Conservation (phyloP, 2,888 invertebrate species). For the Taphrorychus bicolor region DNA sequence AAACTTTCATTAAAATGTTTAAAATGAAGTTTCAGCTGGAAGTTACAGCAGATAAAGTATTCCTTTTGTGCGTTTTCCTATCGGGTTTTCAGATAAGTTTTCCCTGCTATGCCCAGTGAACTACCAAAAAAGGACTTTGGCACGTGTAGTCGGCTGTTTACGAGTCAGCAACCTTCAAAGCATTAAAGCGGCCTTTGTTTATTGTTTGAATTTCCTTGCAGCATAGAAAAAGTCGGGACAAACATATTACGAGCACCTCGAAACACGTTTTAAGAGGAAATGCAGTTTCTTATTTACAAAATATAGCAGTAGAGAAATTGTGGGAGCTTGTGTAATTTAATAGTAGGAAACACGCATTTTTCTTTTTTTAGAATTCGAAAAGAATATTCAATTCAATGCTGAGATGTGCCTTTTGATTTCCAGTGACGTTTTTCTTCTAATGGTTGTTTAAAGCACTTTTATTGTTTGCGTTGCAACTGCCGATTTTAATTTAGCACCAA, state of each 20-base stretch:
- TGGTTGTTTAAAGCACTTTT: background rate
- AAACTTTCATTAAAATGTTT: background rate
- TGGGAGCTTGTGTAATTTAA: background rate
- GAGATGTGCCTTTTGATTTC: background rate
- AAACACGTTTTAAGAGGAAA: background rate
- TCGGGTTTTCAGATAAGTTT: background rate
- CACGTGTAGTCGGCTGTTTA: conserved; percentile 4
- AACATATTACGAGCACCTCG: background rate
- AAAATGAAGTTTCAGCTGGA: background rate
- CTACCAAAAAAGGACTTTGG: background rate
- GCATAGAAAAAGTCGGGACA: background rate
- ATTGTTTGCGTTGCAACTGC: background rate
- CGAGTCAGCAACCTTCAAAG: background rate
- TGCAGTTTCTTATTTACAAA: background rate
- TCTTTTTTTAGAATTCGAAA: background rate
- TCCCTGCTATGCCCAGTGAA: background rate
- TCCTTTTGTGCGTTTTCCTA: background rate
- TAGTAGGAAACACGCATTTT: background rate
- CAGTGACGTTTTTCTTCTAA: background rate
- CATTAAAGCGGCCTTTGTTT: background rate
- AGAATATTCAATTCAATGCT: background rate
- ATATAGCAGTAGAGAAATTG: background rate
- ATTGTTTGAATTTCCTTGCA: background rate
- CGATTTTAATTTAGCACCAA: background rate
- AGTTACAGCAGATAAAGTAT: background rate